Percentiles rank a stretch among this genome's conserved stretches.
phyloP scores from a whole-genome alignment of 1,140 invertebrate species.

The Megalonaias nervosa region DNA sequence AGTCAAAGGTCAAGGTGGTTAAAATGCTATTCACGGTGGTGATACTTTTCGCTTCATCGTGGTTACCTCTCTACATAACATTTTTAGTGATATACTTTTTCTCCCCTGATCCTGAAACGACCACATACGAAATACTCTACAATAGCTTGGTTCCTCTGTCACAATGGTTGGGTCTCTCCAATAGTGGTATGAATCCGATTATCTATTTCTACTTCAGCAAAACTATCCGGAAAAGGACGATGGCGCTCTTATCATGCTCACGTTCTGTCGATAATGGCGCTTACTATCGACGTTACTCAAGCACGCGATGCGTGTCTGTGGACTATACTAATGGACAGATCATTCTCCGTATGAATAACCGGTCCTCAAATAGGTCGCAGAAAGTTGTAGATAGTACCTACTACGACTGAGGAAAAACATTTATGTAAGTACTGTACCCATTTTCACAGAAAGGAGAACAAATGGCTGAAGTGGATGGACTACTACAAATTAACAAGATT shows the following conservation, averaged over 20 bases:
- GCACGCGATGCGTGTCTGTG: conserved; percentile 42
- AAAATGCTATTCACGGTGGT: conserved; percentile 98
- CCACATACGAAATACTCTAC: neutral
- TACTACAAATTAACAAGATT: too few relatives aligned
- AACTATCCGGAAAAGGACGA: conserved; percentile 92
- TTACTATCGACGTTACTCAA: conserved; percentile 36
- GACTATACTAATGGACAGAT: conserved; percentile 46
- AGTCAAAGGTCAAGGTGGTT: conserved; percentile 78
- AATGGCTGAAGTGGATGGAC: too few relatives aligned
- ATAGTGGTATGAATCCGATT: conserved; percentile 97
- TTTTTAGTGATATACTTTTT: conserved; percentile 46
- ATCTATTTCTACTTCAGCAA: conserved; percentile 99
- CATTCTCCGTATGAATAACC: conserved; percentile 13
- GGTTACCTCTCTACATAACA: conserved; percentile 89
- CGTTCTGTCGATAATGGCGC: conserved; percentile 9
- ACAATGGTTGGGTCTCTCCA: conserved; percentile 96
- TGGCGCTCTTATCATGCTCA: conserved; percentile 41
- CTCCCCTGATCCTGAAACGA: conserved; percentile 7
- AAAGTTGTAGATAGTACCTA: too few relatives aligned
- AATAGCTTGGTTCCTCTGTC: conserved; percentile 80
- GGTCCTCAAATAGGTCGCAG: too few relatives aligned
- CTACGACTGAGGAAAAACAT: too few relatives aligned
- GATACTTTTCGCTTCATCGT: conserved; percentile 93
- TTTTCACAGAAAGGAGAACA: too few relatives aligned
- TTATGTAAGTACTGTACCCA: too few relatives aligned